These are phyloP conservation scores for Gymnarchus niloticus DNA, from an alignment of 2,113 vertebrate species.

Conservation along the genomic window DNA sequence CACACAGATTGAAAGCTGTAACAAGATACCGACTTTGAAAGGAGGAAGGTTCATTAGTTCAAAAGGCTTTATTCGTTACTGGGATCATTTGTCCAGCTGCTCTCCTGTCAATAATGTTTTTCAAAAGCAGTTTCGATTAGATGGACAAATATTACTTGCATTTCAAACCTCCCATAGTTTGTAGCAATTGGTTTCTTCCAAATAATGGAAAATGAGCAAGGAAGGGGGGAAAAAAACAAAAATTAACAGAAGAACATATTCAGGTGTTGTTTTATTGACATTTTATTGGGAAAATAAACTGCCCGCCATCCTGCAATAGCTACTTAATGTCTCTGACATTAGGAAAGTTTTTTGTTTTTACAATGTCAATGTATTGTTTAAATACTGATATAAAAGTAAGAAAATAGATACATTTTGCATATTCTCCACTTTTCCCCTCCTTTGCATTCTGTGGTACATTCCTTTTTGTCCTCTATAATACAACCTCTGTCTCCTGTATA, in stretches of 20 bases:
- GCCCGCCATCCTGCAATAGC: not conserved
- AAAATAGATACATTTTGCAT: constrained; percentile 23
- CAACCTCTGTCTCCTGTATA: constrained; percentile 33
- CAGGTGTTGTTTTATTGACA: constrained; percentile 27
- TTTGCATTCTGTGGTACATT: constrained; percentile 24
- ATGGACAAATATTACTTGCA: not conserved
- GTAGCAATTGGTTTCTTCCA: not conserved
- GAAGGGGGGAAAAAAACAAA: constrained; percentile 7
- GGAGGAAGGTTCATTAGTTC: not conserved
- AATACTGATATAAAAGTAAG: constrained; percentile 17
- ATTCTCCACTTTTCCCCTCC: constrained; percentile 23
- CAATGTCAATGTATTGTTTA: constrained; percentile 3
- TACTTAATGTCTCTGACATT: constrained; percentile 11
- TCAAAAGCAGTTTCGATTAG: not conserved
- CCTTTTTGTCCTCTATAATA: constrained; percentile 30
- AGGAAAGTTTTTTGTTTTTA: not conserved
- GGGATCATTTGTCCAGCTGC: not conserved
- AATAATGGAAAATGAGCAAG: not conserved
- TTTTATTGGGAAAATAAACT: constrained; percentile 19
- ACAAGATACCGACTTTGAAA: too few relatives aligned
- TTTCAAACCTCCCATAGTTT: not conserved
- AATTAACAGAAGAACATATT: constrained; percentile 8
- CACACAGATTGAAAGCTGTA: too few relatives aligned
- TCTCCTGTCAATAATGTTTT: not conserved
- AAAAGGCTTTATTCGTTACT: not conserved